Evolutionary conservation across 2,797 vertebrate genomes (phyloP).

Genomic region (Pogonophryne albipinna): DNA sequence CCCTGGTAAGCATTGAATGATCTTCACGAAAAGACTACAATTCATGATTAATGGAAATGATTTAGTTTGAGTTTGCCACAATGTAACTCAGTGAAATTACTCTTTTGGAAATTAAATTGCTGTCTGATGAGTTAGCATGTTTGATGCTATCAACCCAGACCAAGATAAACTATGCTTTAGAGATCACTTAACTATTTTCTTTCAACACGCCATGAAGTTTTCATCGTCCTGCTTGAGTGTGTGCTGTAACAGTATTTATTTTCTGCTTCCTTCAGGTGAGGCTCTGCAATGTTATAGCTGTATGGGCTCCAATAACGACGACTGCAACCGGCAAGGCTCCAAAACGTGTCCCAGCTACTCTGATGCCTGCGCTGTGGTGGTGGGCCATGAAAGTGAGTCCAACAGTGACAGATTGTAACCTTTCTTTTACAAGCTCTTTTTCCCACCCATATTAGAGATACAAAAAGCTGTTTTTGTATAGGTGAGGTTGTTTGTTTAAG

Average conservation of each 20-base stretch:
- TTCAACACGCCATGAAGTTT: not conserved
- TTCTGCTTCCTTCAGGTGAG: slow-evolving; percentile 77
- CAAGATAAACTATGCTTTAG: not conserved
- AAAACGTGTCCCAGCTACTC: slow-evolving; percentile 89
- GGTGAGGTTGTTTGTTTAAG: slow-evolving; percentile 19
- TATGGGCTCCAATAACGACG: slow-evolving; percentile 90
- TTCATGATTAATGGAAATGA: slow-evolving; percentile 6
- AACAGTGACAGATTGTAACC: slow-evolving; percentile 41
- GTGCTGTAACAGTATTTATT: not conserved
- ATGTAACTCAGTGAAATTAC: not conserved
- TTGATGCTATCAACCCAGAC: not conserved
- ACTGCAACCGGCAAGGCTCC: slow-evolving; percentile 92
- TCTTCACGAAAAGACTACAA: not conserved
- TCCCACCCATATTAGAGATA: not conserved
- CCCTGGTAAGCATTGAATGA: slow-evolving; percentile 1
- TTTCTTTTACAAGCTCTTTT: slow-evolving; percentile 15
- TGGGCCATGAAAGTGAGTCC: slow-evolving; percentile 90
- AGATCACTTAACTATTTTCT: not conserved
- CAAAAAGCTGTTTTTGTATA: not conserved
- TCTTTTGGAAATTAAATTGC: no score
- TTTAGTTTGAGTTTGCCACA: not conserved
- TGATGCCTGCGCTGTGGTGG: slow-evolving; percentile 89
- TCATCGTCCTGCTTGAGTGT: not conserved
- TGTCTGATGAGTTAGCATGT: not conserved
- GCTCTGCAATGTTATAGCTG: slow-evolving; percentile 90